These are phyloP conservation scores for Sterna hirundo DNA, from an alignment of 2,113 vertebrate species.

Conservation along the genomic window DNA sequence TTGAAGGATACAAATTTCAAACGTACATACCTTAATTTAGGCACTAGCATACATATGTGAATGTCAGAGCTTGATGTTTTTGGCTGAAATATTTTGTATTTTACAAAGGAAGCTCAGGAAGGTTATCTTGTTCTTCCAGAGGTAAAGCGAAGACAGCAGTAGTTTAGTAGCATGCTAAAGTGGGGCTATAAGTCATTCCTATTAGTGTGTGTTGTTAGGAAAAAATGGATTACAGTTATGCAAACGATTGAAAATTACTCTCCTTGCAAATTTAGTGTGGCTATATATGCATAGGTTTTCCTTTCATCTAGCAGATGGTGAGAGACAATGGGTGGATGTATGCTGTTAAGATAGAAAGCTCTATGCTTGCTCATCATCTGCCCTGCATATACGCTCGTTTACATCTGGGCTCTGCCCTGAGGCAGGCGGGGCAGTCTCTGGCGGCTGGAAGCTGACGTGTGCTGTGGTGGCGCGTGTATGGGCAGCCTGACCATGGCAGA, in stretches of 20 bases:
- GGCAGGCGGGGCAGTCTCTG: not conserved
- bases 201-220: not conserved
- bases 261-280: not conserved
- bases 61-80: constrained; percentile 17
- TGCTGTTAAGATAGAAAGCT: not conserved
- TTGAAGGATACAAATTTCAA: constrained; percentile 47
- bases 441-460: not conserved
- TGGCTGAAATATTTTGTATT: constrained; percentile 19
- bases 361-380: not conserved
- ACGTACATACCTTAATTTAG: constrained; percentile 21
- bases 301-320: not conserved
- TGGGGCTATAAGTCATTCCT: not conserved
- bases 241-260: constrained; percentile 8
- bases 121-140: constrained; percentile 53
- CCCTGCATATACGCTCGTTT: not conserved
- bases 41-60: not conserved
- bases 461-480: not conserved
- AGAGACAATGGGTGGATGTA: not conserved
- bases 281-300: not conserved
- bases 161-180: not conserved
- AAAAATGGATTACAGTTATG: constrained; percentile 31
- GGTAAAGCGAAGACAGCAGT: constrained; percentile 3
- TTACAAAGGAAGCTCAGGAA: constrained; percentile 1
- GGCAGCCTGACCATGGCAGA: not conserved
- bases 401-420: not conserved